Evolutionary conservation across 1,140 invertebrate species (phyloP).

Genomic region (Adoxophyes honmai): DNA sequence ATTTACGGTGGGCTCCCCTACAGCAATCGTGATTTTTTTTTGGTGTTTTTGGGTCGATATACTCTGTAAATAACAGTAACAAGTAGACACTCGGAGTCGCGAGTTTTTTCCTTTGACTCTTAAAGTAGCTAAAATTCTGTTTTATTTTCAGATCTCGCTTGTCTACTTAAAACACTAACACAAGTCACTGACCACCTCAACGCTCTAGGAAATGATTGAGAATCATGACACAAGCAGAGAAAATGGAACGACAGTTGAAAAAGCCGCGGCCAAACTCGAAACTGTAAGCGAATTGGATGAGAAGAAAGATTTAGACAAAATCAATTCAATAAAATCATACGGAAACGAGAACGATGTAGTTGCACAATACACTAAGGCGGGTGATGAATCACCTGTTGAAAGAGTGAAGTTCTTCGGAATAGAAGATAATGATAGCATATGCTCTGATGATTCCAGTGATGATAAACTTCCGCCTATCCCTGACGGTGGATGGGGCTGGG

Average conservation of each 20-base stretch:
- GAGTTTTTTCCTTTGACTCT: too few relatives aligned
- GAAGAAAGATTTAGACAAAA: constrained; percentile 43
- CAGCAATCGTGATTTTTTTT: too few relatives aligned
- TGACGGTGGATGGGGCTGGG: constrained; percentile 91
- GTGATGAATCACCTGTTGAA: constrained; percentile 46
- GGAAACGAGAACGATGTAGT: constrained; percentile 36
- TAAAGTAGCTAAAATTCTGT: background rate
- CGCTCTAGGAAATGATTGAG: constrained; percentile 32
- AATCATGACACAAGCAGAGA: constrained; percentile 17
- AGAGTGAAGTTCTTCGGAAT: constrained; percentile 73
- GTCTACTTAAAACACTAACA: constrained; percentile 20
- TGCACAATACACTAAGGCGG: constrained; percentile 40
- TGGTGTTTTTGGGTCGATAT: too few relatives aligned
- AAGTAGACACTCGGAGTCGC: too few relatives aligned
- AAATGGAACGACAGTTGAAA: background rate
- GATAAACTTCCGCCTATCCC: constrained; percentile 79
- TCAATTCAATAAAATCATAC: constrained; percentile 46
- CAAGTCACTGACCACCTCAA: constrained; percentile 17
- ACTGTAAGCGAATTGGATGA: background rate
- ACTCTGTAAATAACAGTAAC: too few relatives aligned
- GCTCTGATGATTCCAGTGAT: constrained; percentile 60
- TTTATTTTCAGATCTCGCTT: constrained; percentile 25
- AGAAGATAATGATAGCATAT: constrained; percentile 74
- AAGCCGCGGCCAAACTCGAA: background rate
- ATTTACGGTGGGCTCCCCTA: too few relatives aligned